Percentiles rank a stretch among this genome's conserved stretches.
Evolutionary conservation across 1,140 invertebrate species (phyloP).

Genomic region (Drosophila kanapiae): DNA sequence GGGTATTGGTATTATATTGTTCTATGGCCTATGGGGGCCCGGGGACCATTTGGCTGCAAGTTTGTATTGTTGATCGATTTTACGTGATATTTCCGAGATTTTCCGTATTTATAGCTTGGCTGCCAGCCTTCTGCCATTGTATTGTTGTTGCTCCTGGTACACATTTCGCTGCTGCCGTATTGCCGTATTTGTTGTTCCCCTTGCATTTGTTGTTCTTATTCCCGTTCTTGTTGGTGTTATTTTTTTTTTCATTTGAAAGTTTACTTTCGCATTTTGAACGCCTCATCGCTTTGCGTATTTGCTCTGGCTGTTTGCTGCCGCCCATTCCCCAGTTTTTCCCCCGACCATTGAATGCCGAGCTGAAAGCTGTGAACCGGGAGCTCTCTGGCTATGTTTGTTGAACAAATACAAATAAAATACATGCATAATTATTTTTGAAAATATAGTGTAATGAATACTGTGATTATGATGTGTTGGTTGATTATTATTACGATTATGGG

Average conservation of each 20-base stretch:
- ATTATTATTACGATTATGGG: conserved; percentile 73
- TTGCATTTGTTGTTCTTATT: conserved; percentile 33
- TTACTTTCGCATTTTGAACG: conserved; percentile 83
- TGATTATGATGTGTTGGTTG: conserved; percentile 73
- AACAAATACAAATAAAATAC: conserved; percentile 84
- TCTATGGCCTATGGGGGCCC: conserved; percentile 46
- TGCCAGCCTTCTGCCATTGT: conserved; percentile 31
- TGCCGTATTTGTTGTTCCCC: conserved; percentile 65
- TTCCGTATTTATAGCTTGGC: conserved; percentile 84
- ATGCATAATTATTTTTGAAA: conserved; percentile 84
- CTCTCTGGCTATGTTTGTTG: conserved; percentile 70
- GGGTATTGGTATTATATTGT: conserved; percentile 33
- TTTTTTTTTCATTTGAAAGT: conserved; percentile 83
- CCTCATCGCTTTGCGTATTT: conserved; percentile 71
- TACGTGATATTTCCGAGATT: conserved; percentile 85
- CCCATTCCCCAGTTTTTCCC: conserved; percentile 6
- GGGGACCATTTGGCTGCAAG: conserved; percentile 79
- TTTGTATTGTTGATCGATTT: conserved; percentile 85
- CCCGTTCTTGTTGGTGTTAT: conserved; percentile 46
- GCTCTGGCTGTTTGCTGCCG: conserved; percentile 56
- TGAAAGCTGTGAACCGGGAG: conserved; percentile 47
- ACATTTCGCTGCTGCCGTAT: conserved; percentile 68
- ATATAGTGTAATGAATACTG: conserved; percentile 77
- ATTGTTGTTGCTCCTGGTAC: conserved; percentile 52
- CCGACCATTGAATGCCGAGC: conserved; percentile 22